These are phyloP conservation scores for Heterotilapia buettikoferi DNA, from an alignment of 2,113 vertebrate genomes.

Conservation along the genomic window DNA sequence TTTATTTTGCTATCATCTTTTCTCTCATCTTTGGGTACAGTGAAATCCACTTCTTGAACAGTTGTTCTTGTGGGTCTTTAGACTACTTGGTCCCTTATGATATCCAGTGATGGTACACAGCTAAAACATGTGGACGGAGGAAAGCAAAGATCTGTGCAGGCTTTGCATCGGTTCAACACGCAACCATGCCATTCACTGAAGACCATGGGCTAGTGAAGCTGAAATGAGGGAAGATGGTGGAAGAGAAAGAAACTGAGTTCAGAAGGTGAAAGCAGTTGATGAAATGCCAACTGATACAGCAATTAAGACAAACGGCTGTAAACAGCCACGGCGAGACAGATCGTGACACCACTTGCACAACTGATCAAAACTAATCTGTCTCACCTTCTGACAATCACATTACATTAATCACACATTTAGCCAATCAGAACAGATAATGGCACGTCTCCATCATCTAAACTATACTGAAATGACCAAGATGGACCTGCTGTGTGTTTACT, in stretches of 20 bases:
- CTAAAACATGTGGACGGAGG: neutral
- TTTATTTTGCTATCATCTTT: neutral
- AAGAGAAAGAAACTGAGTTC: neutral
- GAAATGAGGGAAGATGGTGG: neutral
- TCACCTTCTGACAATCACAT: neutral
- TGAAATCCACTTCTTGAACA: neutral
- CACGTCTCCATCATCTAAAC: neutral
- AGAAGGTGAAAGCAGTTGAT: neutral
- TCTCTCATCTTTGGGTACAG: neutral
- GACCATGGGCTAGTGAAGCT: neutral
- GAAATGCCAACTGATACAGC: neutral
- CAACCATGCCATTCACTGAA: neutral
- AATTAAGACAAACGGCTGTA: neutral
- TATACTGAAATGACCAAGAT: neutral
- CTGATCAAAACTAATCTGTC: constrained; percentile 16
- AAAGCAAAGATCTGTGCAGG: neutral
- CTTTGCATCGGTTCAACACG: neutral
- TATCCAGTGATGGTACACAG: neutral
- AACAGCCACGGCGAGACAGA: neutral
- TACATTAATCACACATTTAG: constrained; percentile 22
- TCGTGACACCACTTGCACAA: constrained; percentile 5
- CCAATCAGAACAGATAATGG: neutral
- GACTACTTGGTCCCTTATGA: neutral
- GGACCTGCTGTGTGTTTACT: neutral
- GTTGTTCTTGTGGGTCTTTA: neutral